Evolutionary conservation across 1,140 invertebrate species (phyloP), one percentile per base, ranked within the genome.

Genomic region (Trichonephila clavipes): DNA sequence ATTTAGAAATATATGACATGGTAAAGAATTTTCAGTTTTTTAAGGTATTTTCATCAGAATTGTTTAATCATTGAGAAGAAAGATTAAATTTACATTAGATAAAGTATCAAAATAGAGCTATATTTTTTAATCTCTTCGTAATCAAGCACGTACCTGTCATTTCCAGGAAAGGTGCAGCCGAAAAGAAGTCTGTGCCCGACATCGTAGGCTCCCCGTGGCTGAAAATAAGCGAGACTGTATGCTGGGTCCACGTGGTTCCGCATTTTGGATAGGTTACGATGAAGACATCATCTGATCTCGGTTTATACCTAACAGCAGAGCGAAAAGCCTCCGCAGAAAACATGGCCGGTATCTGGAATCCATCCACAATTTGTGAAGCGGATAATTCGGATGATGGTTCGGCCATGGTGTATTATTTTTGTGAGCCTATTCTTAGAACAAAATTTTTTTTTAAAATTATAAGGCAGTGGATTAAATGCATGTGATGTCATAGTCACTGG

Each of bases 231-330:
- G 21, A 0, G 24, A 94, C 16, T 12, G 88, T 94, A 16, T 88
- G 40, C n/a, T 94, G 81, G 58, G 51, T 77, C 94, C 94, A 94
- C 5, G 94, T 94, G 21, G 92, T 94, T 44, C 94, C 94, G 6
- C 88, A 92, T 34, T 96, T 96, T 0, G 96, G 96, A 94, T 95
- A 96, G 2, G 95, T 95, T 2, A 95, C 95, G 44, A 96, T 95
- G 64, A 95, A 95, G 40, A 96, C 95, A 83, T 96, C 95, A 91
- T 95, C 95, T 8, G 51, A 0, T 7, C 40, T 14, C 4, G 94
- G 92, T 28, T 94, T 61, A 40, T 94, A 94, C 2, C 61, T 18
- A 1, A 94, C 10, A 16, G 94, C 94, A 21, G 86, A 66, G 19
- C 87, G 66, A 28, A 89, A 62, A 3, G 19, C 44, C 24, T 94